Conservation (phyloP, 2,888 invertebrate genomes). For the Tenodera sinensis region DNA sequence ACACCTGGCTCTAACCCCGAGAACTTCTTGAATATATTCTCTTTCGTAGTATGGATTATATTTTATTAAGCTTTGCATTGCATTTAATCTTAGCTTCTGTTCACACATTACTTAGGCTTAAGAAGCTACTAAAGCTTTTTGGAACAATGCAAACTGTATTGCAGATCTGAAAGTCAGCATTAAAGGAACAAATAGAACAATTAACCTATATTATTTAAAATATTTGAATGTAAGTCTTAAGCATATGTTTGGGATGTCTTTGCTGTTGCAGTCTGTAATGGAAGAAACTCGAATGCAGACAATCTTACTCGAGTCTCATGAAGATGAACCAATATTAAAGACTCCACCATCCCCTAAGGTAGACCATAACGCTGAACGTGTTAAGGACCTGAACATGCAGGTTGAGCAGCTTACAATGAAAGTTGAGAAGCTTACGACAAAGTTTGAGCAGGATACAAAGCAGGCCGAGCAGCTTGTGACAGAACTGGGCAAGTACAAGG, state of each 20-base stretch:
- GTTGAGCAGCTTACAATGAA: constrained; percentile 61
- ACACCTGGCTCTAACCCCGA: too few relatives aligned
- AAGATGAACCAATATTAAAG: not conserved
- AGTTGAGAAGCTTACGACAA: constrained; percentile 58
- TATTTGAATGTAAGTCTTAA: too few relatives aligned
- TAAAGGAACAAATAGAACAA: too few relatives aligned
- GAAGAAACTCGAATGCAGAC: not conserved
- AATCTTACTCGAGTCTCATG: not conserved
- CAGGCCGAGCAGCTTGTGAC: constrained; percentile 61
- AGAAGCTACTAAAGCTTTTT: too few relatives aligned
- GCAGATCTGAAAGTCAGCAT: too few relatives aligned
- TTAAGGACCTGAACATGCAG: constrained; percentile 58
- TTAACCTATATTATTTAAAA: too few relatives aligned
- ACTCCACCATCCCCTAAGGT: not conserved
- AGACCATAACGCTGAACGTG: not conserved
- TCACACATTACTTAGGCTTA: too few relatives aligned
- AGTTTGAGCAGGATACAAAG: constrained; percentile 54
- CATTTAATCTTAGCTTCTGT: too few relatives aligned
- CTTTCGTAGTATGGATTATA: too few relatives aligned
- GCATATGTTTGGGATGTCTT: not conserved
- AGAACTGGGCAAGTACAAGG: constrained; percentile 58
- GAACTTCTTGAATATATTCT: too few relatives aligned
- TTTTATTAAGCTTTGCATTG: too few relatives aligned
- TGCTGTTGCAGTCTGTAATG: not conserved
- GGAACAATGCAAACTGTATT: too few relatives aligned